phyloP scores from a whole-genome alignment of 2,888 invertebrate genomes.

The Empis stercorea region DNA sequence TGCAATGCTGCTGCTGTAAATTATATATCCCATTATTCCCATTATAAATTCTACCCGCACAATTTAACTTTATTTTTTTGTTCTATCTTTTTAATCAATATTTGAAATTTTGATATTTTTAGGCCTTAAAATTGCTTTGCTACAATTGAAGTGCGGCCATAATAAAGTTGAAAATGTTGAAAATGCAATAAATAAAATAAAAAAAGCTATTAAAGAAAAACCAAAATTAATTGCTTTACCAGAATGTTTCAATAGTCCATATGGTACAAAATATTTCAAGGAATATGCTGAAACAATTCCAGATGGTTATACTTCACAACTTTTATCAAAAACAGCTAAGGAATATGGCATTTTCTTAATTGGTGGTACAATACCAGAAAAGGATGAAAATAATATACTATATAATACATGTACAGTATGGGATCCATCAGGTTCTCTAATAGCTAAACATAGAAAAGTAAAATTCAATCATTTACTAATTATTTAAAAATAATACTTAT shows the following conservation, averaged over 20 bases:
- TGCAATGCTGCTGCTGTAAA: too few relatives aligned
- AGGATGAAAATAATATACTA: constrained; percentile 41
- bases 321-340: constrained; percentile 61
- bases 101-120: not conserved
- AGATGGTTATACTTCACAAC: constrained; percentile 56
- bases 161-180: constrained; percentile 65
- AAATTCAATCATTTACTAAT: too few relatives aligned
- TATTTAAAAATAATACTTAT: too few relatives aligned
- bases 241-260: constrained; percentile 92
- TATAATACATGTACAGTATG: constrained; percentile 86
- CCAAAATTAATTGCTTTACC: constrained; percentile 57
- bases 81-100: too few relatives aligned
- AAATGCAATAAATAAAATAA: constrained; percentile 57
- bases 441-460: constrained; percentile 76
- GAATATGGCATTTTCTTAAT: constrained; percentile 66
- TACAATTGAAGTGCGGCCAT: constrained; percentile 68
- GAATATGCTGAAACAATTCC: constrained; percentile 81
- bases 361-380: constrained; percentile 85
- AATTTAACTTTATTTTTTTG: too few relatives aligned
- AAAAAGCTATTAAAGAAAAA: constrained; percentile 49
- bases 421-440: constrained; percentile 60
- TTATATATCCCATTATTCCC: too few relatives aligned
- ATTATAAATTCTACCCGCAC: too few relatives aligned
- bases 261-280: constrained; percentile 73
- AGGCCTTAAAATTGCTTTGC: constrained; percentile 61